Conservation (phyloP, 2,797 vertebrate genomes). For the Sebastes variabilis region DNA sequence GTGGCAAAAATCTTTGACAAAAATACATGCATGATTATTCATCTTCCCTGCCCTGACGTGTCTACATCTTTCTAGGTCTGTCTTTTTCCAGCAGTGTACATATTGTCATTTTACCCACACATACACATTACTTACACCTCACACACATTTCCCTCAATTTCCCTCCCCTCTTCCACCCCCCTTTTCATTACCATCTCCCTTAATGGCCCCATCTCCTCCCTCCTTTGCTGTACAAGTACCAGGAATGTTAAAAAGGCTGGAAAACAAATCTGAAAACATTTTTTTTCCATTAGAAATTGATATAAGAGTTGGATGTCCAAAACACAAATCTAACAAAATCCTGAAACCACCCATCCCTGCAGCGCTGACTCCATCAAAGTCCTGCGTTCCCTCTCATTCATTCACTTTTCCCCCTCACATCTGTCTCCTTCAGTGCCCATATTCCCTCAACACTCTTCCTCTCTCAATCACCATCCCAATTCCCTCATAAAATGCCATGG, state of each 20-base stretch:
- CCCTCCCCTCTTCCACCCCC: neutral
- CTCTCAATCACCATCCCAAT: neutral
- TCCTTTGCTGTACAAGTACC: neutral
- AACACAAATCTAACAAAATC: conserved; percentile 6
- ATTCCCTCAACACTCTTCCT: neutral
- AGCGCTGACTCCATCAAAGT: conserved; percentile 28
- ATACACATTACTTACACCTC: neutral
- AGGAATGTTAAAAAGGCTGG: neutral
- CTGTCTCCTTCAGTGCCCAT: neutral
- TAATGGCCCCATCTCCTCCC: neutral
- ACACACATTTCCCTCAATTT: conserved; percentile 5
- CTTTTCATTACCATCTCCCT: neutral
- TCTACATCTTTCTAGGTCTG: neutral
- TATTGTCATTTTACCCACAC: neutral
- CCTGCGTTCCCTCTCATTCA: conserved; percentile 20
- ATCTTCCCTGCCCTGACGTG: neutral
- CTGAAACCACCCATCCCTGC: neutral
- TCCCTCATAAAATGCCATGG: neutral
- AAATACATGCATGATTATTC: neutral
- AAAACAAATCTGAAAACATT: neutral
- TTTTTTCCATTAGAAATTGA: neutral
- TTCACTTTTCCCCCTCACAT: conserved; percentile 46
- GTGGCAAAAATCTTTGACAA: neutral
- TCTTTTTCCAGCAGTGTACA: neutral
- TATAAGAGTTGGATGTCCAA: neutral